A percentile compares a stretch with the other conserved stretches of the same genome.
These are phyloP conservation scores for Poliocrania exsul DNA, from an alignment of 2,797 vertebrate genomes.

Conservation along the genomic window DNA sequence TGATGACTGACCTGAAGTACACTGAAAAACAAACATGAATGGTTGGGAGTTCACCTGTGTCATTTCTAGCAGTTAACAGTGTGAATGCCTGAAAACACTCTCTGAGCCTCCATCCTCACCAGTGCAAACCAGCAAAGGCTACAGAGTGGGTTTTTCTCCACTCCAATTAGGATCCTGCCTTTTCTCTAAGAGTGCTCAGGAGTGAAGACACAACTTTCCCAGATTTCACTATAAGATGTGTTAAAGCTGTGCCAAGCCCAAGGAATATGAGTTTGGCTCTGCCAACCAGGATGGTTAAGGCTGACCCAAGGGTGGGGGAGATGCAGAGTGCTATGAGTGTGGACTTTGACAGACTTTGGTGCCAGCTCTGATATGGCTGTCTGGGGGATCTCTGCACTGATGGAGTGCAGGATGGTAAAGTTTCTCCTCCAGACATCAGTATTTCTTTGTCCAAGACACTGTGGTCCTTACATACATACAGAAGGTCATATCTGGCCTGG, in stretches of 20 bases:
- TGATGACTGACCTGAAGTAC: not conserved
- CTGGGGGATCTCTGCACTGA: not conserved
- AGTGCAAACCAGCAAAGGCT: not conserved
- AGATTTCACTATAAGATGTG: not conserved
- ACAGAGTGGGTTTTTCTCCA: accelerated
- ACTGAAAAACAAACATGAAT: not conserved
- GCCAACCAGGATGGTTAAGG: not conserved
- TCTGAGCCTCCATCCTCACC: not conserved
- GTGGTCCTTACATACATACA: not conserved
- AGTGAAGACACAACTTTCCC: not conserved
- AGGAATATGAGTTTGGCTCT: not conserved
- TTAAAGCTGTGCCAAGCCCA: not conserved
- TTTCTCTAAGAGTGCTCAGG: not conserved
- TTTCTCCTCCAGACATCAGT: not conserved
- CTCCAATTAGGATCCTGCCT: not conserved
- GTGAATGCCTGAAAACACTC: not conserved
- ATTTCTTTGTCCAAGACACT: not conserved
- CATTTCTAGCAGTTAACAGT: not conserved
- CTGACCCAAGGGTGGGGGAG: not conserved
- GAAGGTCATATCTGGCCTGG: not conserved
- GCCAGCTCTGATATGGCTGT: not conserved
- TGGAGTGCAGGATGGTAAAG: not conserved
- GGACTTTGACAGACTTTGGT: not conserved
- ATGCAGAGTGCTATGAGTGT: not conserved
- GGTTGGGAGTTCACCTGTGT: not conserved